These are phyloP conservation scores for Melanogrammus aeglefinus DNA, from an alignment of 2,797 vertebrate genomes.

Conservation along the genomic window DNA sequence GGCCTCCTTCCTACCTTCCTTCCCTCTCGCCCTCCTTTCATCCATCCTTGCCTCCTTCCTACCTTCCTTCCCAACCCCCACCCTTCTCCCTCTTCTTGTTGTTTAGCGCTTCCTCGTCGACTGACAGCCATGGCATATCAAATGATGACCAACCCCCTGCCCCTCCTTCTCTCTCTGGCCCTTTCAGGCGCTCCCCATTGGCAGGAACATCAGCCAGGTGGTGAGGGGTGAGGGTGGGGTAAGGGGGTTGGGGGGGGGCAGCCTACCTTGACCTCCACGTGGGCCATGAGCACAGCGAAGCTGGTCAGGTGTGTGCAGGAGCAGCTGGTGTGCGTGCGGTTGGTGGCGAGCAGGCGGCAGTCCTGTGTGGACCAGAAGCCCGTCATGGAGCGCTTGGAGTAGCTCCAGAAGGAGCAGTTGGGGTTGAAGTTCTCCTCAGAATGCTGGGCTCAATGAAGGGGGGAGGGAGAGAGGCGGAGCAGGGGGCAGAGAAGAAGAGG, in stretches of 20 bases:
- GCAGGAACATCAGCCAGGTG: too few relatives aligned
- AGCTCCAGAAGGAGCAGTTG: constrained; percentile 99
- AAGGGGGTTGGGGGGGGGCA: background rate
- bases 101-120: constrained; percentile 23
- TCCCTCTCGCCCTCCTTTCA: too few relatives aligned
- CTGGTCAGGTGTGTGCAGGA: constrained; percentile 98
- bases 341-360: constrained; percentile 90
- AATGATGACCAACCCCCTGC: constrained; percentile 53
- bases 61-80: too few relatives aligned
- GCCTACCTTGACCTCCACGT: constrained; percentile 92
- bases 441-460: constrained; percentile 19
- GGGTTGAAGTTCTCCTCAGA: constrained; percentile 99
- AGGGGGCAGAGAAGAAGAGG: background rate
- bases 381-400: constrained; percentile 93
- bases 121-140: constrained; percentile 42
- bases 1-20: too few relatives aligned
- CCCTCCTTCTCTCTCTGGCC: background rate
- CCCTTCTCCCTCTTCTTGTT: constrained; percentile 13
- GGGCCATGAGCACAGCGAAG: constrained; percentile 96
- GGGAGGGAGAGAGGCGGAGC: too few relatives aligned
- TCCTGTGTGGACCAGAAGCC: constrained; percentile 98
- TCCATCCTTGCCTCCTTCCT: too few relatives aligned
- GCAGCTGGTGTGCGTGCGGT: constrained; percentile 94
- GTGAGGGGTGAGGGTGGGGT: too few relatives aligned
- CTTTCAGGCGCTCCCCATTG: too few relatives aligned